Conservation (phyloP, 2,113 vertebrate genomes). For the Chelonoidis abingdonii region DNA sequence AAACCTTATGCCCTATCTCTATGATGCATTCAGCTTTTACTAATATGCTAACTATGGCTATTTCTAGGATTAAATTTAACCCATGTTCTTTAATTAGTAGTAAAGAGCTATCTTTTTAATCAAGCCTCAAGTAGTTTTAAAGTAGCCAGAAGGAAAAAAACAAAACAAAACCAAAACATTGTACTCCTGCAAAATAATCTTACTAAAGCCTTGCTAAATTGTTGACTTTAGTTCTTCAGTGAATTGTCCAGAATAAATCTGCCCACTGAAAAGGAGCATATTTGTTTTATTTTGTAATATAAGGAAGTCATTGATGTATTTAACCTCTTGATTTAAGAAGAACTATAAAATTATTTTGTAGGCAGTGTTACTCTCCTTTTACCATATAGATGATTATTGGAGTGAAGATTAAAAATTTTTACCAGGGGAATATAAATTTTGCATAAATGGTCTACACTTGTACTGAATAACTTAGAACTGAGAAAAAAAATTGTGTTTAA, state of each 20-base stretch:
- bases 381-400: background rate
- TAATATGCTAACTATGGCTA: background rate
- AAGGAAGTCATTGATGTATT: background rate
- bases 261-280: background rate
- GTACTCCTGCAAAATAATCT: background rate
- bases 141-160: background rate
- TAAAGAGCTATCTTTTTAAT: background rate
- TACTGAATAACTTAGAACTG: background rate
- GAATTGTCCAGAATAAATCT: background rate
- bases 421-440: background rate
- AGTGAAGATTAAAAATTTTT: background rate
- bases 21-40: background rate
- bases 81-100: background rate
- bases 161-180: background rate
- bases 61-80: constrained; percentile 7
- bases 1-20: background rate
- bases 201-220: background rate
- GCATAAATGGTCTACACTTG: background rate
- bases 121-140: background rate
- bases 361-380: background rate
- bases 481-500: background rate
- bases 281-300: background rate
- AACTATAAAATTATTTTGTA: background rate
- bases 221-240: background rate
- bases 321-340: background rate